These are phyloP conservation scores for Bruchidius siliquastri DNA, from an alignment of 2,888 invertebrate genomes.

Conservation along the genomic window DNA sequence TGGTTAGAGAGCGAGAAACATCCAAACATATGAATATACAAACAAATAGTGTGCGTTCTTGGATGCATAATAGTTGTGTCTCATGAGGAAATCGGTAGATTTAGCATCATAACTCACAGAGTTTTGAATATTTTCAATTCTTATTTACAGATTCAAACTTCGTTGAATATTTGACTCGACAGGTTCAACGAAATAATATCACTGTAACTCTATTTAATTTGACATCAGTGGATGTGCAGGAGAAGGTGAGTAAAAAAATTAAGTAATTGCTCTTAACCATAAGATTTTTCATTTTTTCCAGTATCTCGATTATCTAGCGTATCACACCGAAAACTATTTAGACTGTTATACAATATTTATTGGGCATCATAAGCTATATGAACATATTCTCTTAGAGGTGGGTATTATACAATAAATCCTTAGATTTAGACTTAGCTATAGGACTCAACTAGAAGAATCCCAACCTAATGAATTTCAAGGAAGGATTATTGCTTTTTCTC, in stretches of 20 bases:
- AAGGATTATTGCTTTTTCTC: too few species aligned
- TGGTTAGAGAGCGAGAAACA: too few species aligned
- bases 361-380: constrained; percentile 53
- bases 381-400: constrained; percentile 55
- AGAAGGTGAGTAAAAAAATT: constrained; percentile 31
- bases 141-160: constrained; percentile 31
- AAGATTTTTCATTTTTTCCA: constrained; percentile 34
- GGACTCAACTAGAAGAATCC: too few species aligned
- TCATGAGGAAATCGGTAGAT: too few species aligned
- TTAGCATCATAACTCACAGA: too few species aligned
- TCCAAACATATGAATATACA: too few species aligned
- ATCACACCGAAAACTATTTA: constrained; percentile 50
- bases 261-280: too few species aligned
- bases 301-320: constrained; percentile 52
- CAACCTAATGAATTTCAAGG: too few species aligned
- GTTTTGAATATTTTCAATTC: background rate
- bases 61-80: too few species aligned
- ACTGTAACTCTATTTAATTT: constrained; percentile 38
- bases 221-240: constrained; percentile 35
- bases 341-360: constrained; percentile 54
- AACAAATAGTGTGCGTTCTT: too few species aligned
- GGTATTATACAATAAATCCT: constrained; percentile 12
- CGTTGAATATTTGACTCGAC: constrained; percentile 28
- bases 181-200: constrained; percentile 32
- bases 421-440: too few species aligned